Conservation (phyloP, 2,888 invertebrate species). For the Prosapia bicincta region DNA sequence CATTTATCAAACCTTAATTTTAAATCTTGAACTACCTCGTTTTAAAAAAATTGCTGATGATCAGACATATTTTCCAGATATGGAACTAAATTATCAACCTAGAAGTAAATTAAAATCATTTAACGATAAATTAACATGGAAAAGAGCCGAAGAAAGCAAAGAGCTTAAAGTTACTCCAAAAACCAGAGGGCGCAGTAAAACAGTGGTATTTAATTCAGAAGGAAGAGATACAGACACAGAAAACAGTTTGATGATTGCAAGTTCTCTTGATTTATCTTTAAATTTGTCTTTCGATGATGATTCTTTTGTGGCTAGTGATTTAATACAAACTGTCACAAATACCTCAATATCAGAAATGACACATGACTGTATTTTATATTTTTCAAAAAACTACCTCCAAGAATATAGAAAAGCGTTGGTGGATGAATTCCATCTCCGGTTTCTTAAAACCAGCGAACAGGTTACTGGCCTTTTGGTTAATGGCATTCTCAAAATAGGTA, state of each 20-base stretch:
- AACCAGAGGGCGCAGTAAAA: background rate
- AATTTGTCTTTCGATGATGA: background rate
- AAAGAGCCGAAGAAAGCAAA: background rate
- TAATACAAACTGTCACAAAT: background rate
- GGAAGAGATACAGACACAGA: background rate
- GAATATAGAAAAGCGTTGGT: constrained; percentile 10
- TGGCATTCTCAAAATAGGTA: constrained; percentile 13
- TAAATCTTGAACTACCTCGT: constrained; percentile 4
- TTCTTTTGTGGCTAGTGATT: background rate
- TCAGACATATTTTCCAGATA: background rate
- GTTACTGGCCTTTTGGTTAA: background rate
- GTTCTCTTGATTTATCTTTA: background rate
- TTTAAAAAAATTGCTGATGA: background rate
- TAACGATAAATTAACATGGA: background rate
- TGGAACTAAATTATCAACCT: background rate
- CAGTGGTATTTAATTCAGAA: background rate
- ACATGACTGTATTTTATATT: constrained; percentile 24
- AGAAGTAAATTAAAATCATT: background rate
- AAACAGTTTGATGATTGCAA: background rate
- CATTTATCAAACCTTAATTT: constrained; percentile 15
- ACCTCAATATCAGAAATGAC: constrained; percentile 10
- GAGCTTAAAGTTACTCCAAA: background rate
- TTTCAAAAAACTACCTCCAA: constrained; percentile 15
- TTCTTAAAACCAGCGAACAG: background rate
- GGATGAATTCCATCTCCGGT: background rate